These are phyloP conservation scores for Zeugodacus cucurbitae DNA, from an alignment of 1,140 invertebrate genomes.

Conservation along the genomic window DNA sequence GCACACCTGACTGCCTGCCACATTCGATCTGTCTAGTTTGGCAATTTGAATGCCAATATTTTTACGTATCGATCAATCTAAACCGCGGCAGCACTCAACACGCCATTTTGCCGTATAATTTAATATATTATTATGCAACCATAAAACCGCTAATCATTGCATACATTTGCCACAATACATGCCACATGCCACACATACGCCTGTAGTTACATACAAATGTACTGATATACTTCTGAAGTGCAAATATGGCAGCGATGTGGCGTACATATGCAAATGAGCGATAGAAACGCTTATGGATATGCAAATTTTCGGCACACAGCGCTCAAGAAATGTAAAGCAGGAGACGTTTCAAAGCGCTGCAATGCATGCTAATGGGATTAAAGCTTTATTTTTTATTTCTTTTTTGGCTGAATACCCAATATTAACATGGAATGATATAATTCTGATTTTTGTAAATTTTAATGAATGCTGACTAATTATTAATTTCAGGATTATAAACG, in stretches of 20 bases:
- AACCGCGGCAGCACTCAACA: not conserved
- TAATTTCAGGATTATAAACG: too few species aligned
- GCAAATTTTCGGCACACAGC: not conserved
- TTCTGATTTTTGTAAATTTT: too few species aligned
- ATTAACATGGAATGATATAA: too few species aligned
- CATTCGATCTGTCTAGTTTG: not conserved
- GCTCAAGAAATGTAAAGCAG: not conserved
- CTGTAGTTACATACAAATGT: not conserved
- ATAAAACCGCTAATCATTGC: not conserved
- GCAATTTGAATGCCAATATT: slow-evolving; percentile 2
- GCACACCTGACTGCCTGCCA: not conserved
- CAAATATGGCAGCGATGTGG: not conserved
- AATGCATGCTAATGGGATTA: not conserved
- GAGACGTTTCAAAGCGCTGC: not conserved
- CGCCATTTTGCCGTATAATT: slow-evolving; percentile 9
- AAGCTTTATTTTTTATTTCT: too few species aligned
- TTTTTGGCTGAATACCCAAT: too few species aligned
- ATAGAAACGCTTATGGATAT: not conserved
- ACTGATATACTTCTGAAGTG: not conserved
- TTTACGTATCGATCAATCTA: slow-evolving; percentile 14
- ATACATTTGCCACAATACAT: not conserved
- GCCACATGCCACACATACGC: not conserved
- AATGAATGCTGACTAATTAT: too few species aligned
- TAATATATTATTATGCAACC: slow-evolving; percentile 15
- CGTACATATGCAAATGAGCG: slow-evolving; percentile 1